These are phyloP conservation scores for Cephonodes hylas DNA, from an alignment of 2,888 invertebrate species.

Conservation along the genomic window DNA sequence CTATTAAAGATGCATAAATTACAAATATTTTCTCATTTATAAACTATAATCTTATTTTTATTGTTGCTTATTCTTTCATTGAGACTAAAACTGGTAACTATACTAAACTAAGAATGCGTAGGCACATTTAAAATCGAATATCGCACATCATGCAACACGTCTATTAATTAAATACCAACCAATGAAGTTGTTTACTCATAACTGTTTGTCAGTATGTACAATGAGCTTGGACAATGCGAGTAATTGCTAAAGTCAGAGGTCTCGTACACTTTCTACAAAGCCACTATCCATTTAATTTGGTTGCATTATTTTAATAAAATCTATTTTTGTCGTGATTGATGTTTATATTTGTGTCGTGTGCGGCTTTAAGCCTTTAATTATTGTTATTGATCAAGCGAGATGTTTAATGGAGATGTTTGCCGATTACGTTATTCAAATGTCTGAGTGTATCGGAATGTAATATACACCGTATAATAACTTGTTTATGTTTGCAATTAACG, in stretches of 20 bases:
- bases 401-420: neutral
- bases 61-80: too few relatives aligned
- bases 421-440: neutral
- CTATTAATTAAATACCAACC: slow-evolving; percentile 1
- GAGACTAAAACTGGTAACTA: too few relatives aligned
- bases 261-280: slow-evolving; percentile 21
- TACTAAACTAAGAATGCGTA: too few relatives aligned
- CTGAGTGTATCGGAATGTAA: neutral
- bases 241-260: slow-evolving; percentile 63
- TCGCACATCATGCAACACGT: neutral
- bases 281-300: slow-evolving; percentile 31
- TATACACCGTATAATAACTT: neutral
- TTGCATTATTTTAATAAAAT: slow-evolving; percentile 25
- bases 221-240: slow-evolving; percentile 45
- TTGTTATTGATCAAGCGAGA: slow-evolving; percentile 1
- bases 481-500: neutral
- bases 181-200: slow-evolving; percentile 13
- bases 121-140: neutral
- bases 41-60: too few relatives aligned
- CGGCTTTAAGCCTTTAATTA: slow-evolving; percentile 14
- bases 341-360: slow-evolving; percentile 23
- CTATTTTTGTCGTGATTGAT: slow-evolving; percentile 36
- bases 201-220: slow-evolving; percentile 17
- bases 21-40: too few relatives aligned
- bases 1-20: too few relatives aligned